These are phyloP conservation scores for Zelostemma sp. DNA, from an alignment of 1,140 invertebrate genomes.

Conservation along the genomic window DNA sequence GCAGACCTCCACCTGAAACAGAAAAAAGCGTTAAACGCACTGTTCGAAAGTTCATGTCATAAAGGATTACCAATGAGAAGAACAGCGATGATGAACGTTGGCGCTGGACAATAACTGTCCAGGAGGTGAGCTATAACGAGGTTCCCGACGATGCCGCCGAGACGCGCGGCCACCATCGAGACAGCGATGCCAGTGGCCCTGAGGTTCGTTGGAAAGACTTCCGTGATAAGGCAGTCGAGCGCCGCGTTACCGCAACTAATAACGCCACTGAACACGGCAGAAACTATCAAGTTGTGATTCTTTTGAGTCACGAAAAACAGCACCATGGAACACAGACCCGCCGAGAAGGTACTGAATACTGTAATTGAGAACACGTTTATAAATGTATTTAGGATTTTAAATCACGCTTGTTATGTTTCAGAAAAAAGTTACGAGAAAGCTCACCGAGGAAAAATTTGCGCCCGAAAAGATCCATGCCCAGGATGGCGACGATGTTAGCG, in stretches of 20 bases:
- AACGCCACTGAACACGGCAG: conserved; percentile 87
- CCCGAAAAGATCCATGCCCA: conserved; percentile 83
- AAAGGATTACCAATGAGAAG: conserved; percentile 76
- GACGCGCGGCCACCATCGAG: conserved; percentile 86
- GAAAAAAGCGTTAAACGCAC: too few relatives aligned
- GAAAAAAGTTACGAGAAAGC: too few relatives aligned
- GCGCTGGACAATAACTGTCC: conserved; percentile 86
- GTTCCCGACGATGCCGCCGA: conserved; percentile 89
- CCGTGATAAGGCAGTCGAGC: conserved; percentile 88
- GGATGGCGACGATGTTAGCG: conserved; percentile 85
- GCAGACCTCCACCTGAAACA: conserved; percentile 78
- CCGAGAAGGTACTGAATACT: conserved; percentile 84
- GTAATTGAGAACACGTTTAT: too few relatives aligned
- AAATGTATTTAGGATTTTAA: too few relatives aligned
- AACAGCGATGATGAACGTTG: conserved; percentile 86
- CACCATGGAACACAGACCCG: conserved; percentile 82
- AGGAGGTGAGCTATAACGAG: conserved; percentile 86
- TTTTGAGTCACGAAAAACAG: conserved; percentile 88
- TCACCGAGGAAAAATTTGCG: conserved; percentile 88
- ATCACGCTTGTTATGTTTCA: not conserved
- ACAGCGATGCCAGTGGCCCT: conserved; percentile 88
- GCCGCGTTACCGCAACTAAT: conserved; percentile 91
- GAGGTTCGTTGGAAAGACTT: conserved; percentile 90
- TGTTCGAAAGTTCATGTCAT: too few relatives aligned
- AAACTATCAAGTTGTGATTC: conserved; percentile 84